Percentiles rank a stretch among this genome's conserved stretches.
These are phyloP conservation scores for Oreochromis grahami DNA, from an alignment of 2,797 vertebrate species.

Conservation along the genomic window DNA sequence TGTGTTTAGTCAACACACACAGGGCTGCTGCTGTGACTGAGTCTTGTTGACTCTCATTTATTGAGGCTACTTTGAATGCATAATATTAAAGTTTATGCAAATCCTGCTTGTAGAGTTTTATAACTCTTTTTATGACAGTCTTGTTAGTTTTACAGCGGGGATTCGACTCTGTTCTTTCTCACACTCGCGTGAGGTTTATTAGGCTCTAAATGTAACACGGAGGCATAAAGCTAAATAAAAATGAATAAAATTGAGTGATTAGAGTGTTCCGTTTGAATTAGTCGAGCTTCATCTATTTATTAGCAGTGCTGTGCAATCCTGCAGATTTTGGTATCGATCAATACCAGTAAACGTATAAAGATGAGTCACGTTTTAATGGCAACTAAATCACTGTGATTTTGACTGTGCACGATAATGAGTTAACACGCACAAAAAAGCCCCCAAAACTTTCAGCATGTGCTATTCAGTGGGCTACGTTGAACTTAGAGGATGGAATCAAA, in stretches of 20 bases:
- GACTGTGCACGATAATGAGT: fast-evolving
- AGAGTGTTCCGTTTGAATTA: neutral
- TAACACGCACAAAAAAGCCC: neutral
- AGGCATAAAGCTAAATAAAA: constrained; percentile 1
- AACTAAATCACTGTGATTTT: neutral
- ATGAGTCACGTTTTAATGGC: neutral
- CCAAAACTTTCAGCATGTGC: fast-evolving
- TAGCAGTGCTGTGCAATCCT: neutral
- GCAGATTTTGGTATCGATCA: neutral
- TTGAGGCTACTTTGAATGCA: constrained; percentile 22
- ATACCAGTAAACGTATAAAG: neutral
- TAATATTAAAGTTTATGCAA: constrained; percentile 43
- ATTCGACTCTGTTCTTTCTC: neutral
- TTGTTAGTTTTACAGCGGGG: neutral
- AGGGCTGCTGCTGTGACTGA: neutral
- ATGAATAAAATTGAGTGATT: neutral
- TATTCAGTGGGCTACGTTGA: neutral
- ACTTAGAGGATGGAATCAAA: neutral
- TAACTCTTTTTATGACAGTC: constrained; percentile 13
- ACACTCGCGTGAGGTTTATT: neutral
- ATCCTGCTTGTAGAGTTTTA: constrained; percentile 34
- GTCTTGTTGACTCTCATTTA: neutral
- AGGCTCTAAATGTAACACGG: neutral
- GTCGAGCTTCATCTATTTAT: neutral
- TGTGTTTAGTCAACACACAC: neutral